These are phyloP conservation scores for Lycaena phlaeas DNA, from an alignment of 2,888 invertebrate genomes.

Conservation along the genomic window DNA sequence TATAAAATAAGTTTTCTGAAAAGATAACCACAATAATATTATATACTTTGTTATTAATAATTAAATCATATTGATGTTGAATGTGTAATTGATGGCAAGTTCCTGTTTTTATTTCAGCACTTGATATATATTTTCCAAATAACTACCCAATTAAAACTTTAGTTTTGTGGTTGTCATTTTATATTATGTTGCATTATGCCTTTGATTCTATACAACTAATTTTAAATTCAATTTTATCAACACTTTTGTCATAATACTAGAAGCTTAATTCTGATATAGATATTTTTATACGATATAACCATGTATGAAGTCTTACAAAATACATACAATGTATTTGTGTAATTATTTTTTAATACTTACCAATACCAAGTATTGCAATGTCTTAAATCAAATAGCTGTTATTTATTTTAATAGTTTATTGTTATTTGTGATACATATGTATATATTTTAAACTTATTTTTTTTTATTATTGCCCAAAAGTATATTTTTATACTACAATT, in stretches of 20 bases:
- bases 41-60: too few species aligned
- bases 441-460: too few species aligned
- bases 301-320: too few species aligned
- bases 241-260: not conserved
- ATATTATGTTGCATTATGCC: too few species aligned
- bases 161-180: too few species aligned
- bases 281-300: not conserved
- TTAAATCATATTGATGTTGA: too few species aligned
- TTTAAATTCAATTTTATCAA: not conserved
- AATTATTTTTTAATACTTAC: not conserved
- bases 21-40: too few species aligned
- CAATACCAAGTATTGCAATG: not conserved
- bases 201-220: not conserved
- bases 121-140: too few species aligned
- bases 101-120: too few species aligned
- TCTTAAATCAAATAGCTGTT: constrained; percentile 1
- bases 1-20: too few species aligned
- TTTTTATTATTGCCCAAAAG: constrained; percentile 4
- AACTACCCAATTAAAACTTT: too few species aligned
- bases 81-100: too few species aligned
- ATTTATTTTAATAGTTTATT: constrained; percentile 7
- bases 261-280: not conserved
- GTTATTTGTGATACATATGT: not conserved
- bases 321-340: not conserved
- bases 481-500: constrained; percentile 24